Evolutionary conservation across 2,113 vertebrate genomes (phyloP).

Genomic region (Rhinolophus ferrumequinum): DNA sequence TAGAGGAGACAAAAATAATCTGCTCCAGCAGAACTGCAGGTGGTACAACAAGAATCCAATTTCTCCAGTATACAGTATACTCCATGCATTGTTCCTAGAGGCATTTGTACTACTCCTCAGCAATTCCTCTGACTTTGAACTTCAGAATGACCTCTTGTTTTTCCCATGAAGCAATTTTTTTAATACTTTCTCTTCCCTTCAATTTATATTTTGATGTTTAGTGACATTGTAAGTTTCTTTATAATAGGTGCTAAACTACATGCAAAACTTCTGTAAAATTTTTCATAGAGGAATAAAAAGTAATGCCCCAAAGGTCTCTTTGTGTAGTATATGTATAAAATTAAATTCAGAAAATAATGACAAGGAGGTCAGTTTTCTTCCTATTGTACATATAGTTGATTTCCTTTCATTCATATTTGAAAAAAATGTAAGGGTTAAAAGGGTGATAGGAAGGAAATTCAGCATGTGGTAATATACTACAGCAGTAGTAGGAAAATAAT

Average conservation of each 20-base stretch:
- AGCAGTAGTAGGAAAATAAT: background rate
- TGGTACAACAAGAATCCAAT: background rate
- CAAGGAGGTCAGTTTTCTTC: background rate
- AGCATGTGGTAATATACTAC: background rate
- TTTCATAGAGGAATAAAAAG: slow-evolving; percentile 25
- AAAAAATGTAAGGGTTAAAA: background rate
- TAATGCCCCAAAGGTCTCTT: background rate
- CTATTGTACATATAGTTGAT: background rate
- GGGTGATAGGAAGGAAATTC: background rate
- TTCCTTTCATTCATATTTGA: slow-evolving; percentile 10
- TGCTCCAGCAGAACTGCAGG: background rate
- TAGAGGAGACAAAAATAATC: background rate
- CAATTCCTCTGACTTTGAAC: background rate
- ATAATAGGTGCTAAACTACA: slow-evolving; percentile 9
- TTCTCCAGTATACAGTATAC: background rate
- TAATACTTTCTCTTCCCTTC: background rate
- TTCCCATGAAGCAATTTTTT: slow-evolving; percentile 1
- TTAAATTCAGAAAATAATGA: background rate
- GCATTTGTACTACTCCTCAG: background rate
- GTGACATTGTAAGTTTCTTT: slow-evolving; percentile 29
- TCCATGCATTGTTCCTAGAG: background rate
- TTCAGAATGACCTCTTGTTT: slow-evolving; percentile 16
- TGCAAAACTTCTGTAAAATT: background rate
- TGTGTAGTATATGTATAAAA: background rate
- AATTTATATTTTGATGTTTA: slow-evolving; percentile 60